These are phyloP conservation scores for Poeciliopsis prolifica DNA, from an alignment of 2,113 vertebrate species.

Conservation along the genomic window DNA sequence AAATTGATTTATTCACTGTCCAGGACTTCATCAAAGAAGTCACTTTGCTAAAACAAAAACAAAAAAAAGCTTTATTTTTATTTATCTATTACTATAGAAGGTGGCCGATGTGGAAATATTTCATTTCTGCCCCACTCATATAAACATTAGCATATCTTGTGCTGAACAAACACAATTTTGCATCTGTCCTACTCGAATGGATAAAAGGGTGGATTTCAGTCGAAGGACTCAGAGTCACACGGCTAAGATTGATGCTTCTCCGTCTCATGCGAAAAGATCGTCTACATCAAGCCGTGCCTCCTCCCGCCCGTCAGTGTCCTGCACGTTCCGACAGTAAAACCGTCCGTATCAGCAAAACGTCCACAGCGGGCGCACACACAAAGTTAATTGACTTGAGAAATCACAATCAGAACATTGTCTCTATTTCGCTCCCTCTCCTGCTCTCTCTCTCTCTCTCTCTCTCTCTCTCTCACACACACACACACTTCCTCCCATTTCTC, in stretches of 20 bases:
- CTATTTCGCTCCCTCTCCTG: background rate
- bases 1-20: background rate
- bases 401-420: slow-evolving; percentile 70
- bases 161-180: slow-evolving; percentile 14
- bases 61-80: background rate
- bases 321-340: slow-evolving; percentile 54
- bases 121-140: slow-evolving; percentile 28
- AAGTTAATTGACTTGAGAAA: slow-evolving; percentile 79
- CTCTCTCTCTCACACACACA: slow-evolving; percentile 3
- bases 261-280: slow-evolving; percentile 66
- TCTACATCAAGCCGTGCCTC: slow-evolving; percentile 45
- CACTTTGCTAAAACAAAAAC: background rate
- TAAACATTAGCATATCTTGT: slow-evolving; percentile 11
- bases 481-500: slow-evolving; percentile 9
- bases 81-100: background rate
- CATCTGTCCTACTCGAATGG: slow-evolving; percentile 19
- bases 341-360: slow-evolving; percentile 66
- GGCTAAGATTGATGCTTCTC: slow-evolving; percentile 72
- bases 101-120: slow-evolving; percentile 51
- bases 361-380: slow-evolving; percentile 22
- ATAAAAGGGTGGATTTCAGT: slow-evolving; percentile 43
- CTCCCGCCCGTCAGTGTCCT: slow-evolving; percentile 29
- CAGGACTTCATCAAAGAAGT: background rate
- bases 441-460: background rate
- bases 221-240: slow-evolving; percentile 50